Evolutionary conservation across 2,797 vertebrate genomes (phyloP).

Genomic region (Columba guinea): DNA sequence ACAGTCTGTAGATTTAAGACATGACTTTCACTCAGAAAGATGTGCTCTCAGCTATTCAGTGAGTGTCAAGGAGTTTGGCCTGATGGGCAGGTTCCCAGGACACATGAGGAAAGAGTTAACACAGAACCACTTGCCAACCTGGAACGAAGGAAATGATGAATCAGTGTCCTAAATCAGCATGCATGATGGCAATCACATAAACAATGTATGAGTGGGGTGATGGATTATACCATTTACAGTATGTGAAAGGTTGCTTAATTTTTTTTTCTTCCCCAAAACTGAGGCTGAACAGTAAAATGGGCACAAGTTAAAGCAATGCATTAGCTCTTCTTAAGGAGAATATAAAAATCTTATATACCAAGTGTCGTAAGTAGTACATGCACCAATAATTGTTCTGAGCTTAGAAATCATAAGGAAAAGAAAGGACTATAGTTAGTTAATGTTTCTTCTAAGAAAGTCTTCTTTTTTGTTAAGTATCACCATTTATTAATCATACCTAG

Average conservation of each 20-base stretch:
- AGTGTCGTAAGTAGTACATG: neutral
- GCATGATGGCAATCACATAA: constrained; percentile 8
- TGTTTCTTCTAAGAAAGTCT: neutral
- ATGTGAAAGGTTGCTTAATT: neutral
- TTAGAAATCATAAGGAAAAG: neutral
- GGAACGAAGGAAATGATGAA: constrained; percentile 25
- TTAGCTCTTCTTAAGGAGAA: neutral
- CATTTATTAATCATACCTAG: constrained; percentile 1
- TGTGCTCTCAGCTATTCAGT: neutral
- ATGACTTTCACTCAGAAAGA: neutral
- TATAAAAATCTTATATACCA: neutral
- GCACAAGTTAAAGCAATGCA: neutral
- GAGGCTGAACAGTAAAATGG: neutral
- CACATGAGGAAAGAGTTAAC: constrained; percentile 4
- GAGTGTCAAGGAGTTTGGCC: neutral
- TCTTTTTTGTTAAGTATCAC: neutral
- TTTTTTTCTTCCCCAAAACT: neutral
- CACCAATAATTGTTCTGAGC: neutral
- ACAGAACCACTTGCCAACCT: neutral
- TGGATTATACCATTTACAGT: constrained; percentile 18
- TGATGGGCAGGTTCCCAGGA: neutral
- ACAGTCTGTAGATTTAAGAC: neutral
- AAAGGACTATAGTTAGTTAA: neutral
- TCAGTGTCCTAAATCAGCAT: constrained; percentile 25
- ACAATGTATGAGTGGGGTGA: constrained; percentile 20